Evolutionary conservation across 2,113 vertebrate species (phyloP), one percentile per base, ranked within the genome.

Genomic region (Psammodynastes pulverulentus): DNA sequence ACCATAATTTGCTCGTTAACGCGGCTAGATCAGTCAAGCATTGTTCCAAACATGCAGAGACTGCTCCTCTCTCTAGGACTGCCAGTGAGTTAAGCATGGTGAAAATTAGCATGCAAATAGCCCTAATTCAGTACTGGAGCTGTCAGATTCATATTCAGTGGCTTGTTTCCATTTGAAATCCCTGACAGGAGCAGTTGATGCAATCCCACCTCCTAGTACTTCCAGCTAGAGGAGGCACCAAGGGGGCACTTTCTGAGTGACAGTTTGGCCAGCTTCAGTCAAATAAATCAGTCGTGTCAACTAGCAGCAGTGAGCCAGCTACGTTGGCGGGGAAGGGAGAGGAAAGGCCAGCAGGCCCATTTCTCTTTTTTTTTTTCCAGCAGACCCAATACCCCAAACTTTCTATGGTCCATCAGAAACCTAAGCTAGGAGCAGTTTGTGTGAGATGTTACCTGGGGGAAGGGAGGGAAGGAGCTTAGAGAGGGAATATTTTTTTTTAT

Each of bases 1-100:
- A 98, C 97, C 98, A 98, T 98, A 98, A 98, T 98, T 98, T 98
- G 97, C 98, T 98, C 97, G 97, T 98, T 98, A 98, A 97, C 96
- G 95, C 97, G 96, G 97, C 97, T 98, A 98, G 97, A 98, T 98
- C 98, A 98, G 98, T 98, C 97, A 98, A 98, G 98, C 97, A 98
- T 98, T 98, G 97, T 98, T 98, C 97, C 97, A 95, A 97, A 96
- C 97, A 96, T 79, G 95, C 97, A 95, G 96, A 96, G 96, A 95
- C 97, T 93, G 84, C 88, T 97, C 91, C 95, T 95, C 91, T 93
- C 97, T 97, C 97, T 94, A 96, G 95, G 97, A 97, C 97, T 97
- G 97, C 97, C 98, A 97, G 97, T 93, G 97, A 97, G 96, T 97
- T 96, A 97, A 97, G 96, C 97, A 96, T 24, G 15, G 95, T 97